These are phyloP conservation scores for Lepilemur ruficaudatus DNA, from an alignment of 2,797 vertebrate genomes.

Conservation along the genomic window DNA sequence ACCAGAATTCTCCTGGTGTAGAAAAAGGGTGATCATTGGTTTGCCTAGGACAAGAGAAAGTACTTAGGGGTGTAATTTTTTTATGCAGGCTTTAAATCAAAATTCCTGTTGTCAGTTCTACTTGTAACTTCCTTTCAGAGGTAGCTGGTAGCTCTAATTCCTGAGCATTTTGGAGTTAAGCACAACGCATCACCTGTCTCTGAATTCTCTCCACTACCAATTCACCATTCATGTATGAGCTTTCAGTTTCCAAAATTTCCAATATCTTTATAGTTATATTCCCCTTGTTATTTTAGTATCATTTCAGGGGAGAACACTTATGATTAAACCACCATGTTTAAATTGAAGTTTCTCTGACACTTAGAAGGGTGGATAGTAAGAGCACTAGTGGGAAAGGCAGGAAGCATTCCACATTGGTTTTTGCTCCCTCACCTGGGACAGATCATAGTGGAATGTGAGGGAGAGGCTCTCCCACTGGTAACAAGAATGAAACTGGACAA, in stretches of 20 bases:
- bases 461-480: neutral
- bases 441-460: neutral
- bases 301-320: neutral
- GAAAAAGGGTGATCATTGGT: neutral
- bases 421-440: neutral
- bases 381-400: neutral
- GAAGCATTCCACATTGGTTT: neutral
- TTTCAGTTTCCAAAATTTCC: neutral
- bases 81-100: neutral
- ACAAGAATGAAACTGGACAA: neutral
- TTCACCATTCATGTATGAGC: neutral
- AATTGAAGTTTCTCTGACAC: neutral
- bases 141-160: neutral
- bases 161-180: neutral
- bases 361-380: neutral
- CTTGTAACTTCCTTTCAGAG: neutral
- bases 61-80: neutral
- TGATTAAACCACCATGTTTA: neutral
- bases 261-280: neutral
- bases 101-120: neutral
- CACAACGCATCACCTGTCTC: neutral
- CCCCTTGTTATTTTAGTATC: neutral
- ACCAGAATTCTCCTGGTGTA: neutral
- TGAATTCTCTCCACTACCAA: neutral
- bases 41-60: neutral